Evolutionary conservation across 2,888 invertebrate genomes (phyloP), one percentile per base, ranked within the genome.

Genomic region (Tolmerus cingulatus): DNA sequence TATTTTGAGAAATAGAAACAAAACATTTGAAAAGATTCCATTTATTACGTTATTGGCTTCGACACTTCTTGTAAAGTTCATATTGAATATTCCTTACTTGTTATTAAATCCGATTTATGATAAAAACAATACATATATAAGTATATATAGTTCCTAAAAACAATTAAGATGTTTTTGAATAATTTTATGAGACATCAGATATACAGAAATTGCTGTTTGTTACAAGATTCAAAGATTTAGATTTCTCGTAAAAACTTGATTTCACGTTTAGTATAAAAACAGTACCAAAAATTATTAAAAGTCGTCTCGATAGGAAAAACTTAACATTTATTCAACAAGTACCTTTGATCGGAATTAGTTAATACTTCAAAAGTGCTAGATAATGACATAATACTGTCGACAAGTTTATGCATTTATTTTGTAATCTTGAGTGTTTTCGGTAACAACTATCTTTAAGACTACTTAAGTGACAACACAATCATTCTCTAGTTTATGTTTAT

Each of bases 321-420:
- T 57, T 57, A 82, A 82, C 57, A 66, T 76, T 76, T 76, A 66
- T 34, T 55, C 37, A 82, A 46, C 82, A 82, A 82, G 8, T 57
- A 37, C 55, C 40, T 57, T 14, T 46, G 40, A 51, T 27, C 51
- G 34, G 34, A 66, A 27, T 57, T 57, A 82, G 40, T 82, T 82
- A 82, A 82, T 82, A 82, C 51, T 27, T 57, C 37, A 82, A 57
- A 57, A 82, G 82, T 82, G 82, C 82, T 82, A 57, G 57, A 82
- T 82, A 82, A 82, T 57, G 82, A 37, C 66, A 57, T 82, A 82
- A 82, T 82, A 82, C 82, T 57, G 82, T 37, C 40, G 46, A 82
- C 66, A 82, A 14, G 37, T 82, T 57, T 76, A 76, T 82, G 82
- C 82, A 34, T 82, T 55, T 57, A 40, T 82, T 46, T 57, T 19